These are phyloP conservation scores for Pseudomugil gertrudae DNA, from an alignment of 2,797 vertebrate genomes.

Conservation along the genomic window DNA sequence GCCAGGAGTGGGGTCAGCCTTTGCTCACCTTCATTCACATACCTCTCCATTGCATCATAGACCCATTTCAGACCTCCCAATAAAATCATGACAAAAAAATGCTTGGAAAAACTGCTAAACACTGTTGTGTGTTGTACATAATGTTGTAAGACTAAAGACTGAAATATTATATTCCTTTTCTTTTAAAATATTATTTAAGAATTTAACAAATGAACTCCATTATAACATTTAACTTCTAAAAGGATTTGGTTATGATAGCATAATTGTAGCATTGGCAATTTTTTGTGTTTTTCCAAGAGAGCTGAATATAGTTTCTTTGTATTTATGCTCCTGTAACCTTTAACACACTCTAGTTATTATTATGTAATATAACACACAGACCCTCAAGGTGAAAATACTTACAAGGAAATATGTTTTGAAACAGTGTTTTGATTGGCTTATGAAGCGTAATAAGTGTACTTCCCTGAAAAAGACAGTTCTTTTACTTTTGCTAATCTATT, in stretches of 20 bases:
- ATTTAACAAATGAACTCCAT: background rate
- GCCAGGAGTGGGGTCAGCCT: background rate
- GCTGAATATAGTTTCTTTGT: background rate
- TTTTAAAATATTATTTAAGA: too few relatives aligned
- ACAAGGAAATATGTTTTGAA: background rate
- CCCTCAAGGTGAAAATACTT: background rate
- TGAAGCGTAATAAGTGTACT: background rate
- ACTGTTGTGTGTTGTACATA: background rate
- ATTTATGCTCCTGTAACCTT: background rate
- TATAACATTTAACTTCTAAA: background rate
- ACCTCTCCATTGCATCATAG: background rate
- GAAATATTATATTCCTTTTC: background rate
- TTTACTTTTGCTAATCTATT: background rate
- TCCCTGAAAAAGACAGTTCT: constrained; percentile 1
- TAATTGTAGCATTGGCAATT: too few relatives aligned
- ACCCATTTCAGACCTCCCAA: background rate
- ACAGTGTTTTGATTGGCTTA: background rate
- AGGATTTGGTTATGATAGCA: too few relatives aligned
- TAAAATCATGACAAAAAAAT: background rate
- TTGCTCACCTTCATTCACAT: background rate
- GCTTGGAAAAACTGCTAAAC: background rate
- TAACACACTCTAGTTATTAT: background rate
- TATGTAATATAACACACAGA: background rate
- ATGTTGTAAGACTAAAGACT: background rate
- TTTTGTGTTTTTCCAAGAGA: background rate